Conservation (phyloP, 2,113 vertebrate species). For the Piliocolobus tephrosceles region DNA sequence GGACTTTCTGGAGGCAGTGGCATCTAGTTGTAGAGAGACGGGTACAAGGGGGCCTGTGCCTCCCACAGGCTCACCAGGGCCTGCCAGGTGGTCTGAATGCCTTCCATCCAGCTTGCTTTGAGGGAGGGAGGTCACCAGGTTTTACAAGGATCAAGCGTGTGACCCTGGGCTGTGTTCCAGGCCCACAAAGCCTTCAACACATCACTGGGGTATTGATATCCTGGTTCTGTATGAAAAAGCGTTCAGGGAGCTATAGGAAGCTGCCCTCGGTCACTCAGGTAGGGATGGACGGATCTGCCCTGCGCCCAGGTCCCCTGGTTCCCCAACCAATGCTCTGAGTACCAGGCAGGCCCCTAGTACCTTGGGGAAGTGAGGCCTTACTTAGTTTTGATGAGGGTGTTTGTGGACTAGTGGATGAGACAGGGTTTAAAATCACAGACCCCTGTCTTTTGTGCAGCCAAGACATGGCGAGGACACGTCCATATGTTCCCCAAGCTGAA, state of each 20-base stretch:
- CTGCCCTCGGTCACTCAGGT: background rate
- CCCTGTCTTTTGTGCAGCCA: background rate
- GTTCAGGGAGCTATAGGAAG: too few species aligned
- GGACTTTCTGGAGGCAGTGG: background rate
- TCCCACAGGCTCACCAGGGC: background rate
- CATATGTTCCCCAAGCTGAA: background rate
- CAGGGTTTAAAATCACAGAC: background rate
- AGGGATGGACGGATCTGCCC: background rate
- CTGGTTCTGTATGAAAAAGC: background rate
- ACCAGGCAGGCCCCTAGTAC: fast-evolving
- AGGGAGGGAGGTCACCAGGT: background rate
- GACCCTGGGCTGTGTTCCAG: background rate
- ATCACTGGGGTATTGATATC: fast-evolving
- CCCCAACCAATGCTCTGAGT: fast-evolving
- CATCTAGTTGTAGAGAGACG: background rate
- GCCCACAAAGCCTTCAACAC: background rate
- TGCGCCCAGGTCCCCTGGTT: background rate
- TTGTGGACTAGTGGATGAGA: background rate
- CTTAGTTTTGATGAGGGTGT: background rate
- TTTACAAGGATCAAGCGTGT: background rate
- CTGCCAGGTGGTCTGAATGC: background rate
- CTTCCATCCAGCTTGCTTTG: background rate
- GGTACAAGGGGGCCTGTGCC: background rate
- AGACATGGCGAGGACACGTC: background rate
- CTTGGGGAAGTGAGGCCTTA: background rate